These are phyloP conservation scores for Gyrodactylus salaris DNA, from an alignment of 1,140 invertebrate genomes.

Conservation along the genomic window DNA sequence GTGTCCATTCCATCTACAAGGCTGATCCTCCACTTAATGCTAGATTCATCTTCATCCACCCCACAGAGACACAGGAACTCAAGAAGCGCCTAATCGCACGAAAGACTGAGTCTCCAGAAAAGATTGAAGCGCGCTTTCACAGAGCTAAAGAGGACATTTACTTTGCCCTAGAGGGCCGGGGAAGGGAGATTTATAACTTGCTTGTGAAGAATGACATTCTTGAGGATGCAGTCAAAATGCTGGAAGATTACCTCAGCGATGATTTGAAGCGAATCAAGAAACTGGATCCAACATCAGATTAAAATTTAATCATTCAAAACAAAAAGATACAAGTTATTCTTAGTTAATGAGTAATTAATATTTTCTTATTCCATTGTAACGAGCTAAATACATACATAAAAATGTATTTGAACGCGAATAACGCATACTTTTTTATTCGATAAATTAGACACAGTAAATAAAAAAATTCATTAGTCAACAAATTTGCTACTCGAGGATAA, in stretches of 20 bases:
- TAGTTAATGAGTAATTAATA: too few species aligned
- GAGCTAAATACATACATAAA: too few species aligned
- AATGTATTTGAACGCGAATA: too few species aligned
- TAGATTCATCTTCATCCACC: neutral
- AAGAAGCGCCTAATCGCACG: neutral
- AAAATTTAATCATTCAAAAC: too few species aligned
- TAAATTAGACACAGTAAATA: too few species aligned
- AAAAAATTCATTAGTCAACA: too few species aligned
- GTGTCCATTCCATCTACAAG: neutral
- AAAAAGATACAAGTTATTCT: too few species aligned
- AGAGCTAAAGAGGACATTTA: neutral
- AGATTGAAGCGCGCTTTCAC: neutral
- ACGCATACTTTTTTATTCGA: too few species aligned
- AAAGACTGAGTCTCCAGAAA: neutral
- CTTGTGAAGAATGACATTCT: neutral
- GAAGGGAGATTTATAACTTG: neutral
- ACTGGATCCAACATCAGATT: too few species aligned
- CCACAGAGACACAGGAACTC: neutral
- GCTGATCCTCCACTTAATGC: neutral
- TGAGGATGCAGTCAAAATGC: neutral
- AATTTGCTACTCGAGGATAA: too few species aligned
- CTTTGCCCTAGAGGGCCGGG: neutral
- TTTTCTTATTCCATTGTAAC: too few species aligned
- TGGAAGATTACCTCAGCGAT: neutral
- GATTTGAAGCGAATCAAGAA: neutral